These are phyloP conservation scores for Sebastes diploproa DNA, from an alignment of 2,797 vertebrate species.

Conservation along the genomic window DNA sequence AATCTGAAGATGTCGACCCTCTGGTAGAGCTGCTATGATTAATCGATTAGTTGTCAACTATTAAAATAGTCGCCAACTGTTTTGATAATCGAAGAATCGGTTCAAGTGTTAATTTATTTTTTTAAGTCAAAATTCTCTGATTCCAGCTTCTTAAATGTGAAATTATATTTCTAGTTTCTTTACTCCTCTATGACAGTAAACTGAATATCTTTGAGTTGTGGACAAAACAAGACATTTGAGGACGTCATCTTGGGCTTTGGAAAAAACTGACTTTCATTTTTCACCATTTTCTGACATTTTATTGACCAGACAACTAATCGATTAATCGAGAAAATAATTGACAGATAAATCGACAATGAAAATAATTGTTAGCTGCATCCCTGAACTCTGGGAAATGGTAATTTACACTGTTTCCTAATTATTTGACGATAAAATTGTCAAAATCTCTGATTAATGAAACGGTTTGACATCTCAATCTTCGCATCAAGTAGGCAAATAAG, in stretches of 20 bases:
- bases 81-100: not conserved
- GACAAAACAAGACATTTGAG: too few species aligned
- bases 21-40: not conserved
- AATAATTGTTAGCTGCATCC: too few species aligned
- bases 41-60: not conserved
- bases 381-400: too few species aligned
- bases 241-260: too few species aligned
- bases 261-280: too few species aligned
- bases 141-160: not conserved
- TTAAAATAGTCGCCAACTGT: not conserved
- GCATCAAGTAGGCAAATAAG: not conserved
- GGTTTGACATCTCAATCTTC: not conserved
- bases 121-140: too few species aligned
- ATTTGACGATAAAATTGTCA: not conserved
- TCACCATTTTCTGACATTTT: too few species aligned
- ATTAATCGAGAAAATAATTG: fast-evolving
- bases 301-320: too few species aligned
- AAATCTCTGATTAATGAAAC: not conserved
- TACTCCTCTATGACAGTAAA: too few species aligned
- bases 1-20: not conserved
- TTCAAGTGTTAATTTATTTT: not conserved
- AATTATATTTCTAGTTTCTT: not conserved
- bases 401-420: not conserved
- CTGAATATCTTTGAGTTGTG: too few species aligned
- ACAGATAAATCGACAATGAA: too few species aligned